Conservation (phyloP, 2,797 vertebrate genomes). For the Helarctos malayanus region DNA sequence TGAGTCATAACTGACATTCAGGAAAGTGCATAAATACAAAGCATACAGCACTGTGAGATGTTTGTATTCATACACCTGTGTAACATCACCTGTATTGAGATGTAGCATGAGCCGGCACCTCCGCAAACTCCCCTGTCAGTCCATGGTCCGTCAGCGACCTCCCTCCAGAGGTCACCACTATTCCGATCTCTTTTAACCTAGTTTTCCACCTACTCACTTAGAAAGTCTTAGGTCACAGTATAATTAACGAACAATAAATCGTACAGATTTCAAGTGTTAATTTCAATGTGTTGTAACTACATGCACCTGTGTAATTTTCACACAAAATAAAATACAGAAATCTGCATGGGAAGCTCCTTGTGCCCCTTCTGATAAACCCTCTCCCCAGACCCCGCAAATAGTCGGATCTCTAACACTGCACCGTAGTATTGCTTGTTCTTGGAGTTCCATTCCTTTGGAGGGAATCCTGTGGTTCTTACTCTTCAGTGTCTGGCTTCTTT, state of each 20-base stretch:
- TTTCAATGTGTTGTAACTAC: not conserved
- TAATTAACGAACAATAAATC: not conserved
- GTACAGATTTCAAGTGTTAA: not conserved
- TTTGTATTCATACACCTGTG: not conserved
- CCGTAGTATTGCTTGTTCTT: not conserved
- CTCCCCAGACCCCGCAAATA: not conserved
- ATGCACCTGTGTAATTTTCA: not conserved
- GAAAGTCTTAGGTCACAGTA: not conserved
- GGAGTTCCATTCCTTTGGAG: not conserved
- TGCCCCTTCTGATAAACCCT: not conserved
- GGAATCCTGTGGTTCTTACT: not conserved
- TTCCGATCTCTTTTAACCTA: not conserved
- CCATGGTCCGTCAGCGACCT: not conserved
- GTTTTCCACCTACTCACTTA: not conserved
- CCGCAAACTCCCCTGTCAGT: not conserved
- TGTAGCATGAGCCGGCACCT: not conserved
- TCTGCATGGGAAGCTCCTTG: not conserved
- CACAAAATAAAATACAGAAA: not conserved
- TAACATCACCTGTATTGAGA: not conserved
- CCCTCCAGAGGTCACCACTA: not conserved
- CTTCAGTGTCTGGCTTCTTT: not conserved
- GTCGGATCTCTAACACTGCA: not conserved
- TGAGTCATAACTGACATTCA: not conserved
- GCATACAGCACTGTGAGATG: not conserved
- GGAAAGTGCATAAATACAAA: not conserved